Conservation (phyloP, 2,888 invertebrate species). For the Drosophila leonis region DNA sequence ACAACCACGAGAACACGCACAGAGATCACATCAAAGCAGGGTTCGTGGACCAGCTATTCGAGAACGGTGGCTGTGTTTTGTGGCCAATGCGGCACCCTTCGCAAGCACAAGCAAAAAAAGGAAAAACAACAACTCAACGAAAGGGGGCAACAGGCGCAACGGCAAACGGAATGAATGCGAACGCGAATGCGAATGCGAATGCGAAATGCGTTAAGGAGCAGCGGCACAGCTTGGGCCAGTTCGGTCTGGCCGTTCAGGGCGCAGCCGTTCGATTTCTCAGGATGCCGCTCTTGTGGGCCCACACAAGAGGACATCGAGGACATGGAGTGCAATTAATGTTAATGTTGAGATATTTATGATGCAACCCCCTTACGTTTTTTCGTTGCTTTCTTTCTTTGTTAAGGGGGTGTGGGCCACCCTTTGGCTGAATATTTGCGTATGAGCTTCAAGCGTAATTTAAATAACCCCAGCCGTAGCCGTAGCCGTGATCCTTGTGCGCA, state of each 20-base stretch:
- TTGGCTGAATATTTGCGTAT: constrained; percentile 64
- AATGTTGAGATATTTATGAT: constrained; percentile 83
- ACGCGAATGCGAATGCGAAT: neutral
- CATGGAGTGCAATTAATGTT: constrained; percentile 85
- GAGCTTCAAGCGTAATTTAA: constrained; percentile 62
- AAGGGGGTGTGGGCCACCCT: constrained; percentile 48
- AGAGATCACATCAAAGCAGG: constrained; percentile 70
- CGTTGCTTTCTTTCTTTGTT: neutral
- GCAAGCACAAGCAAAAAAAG: neutral
- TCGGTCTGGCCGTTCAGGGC: constrained; percentile 10
- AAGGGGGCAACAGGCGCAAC: neutral
- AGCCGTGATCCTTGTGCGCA: constrained; percentile 13
- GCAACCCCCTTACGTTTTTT: constrained; percentile 63
- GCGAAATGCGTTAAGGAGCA: constrained; percentile 22
- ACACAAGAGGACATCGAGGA: constrained; percentile 84
- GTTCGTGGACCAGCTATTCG: constrained; percentile 40
- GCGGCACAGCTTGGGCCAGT: constrained; percentile 18
- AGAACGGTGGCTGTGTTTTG: constrained; percentile 56
- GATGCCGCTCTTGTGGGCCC: constrained; percentile 74
- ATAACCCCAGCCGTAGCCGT: constrained; percentile 47
- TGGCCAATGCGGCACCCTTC: constrained; percentile 63
- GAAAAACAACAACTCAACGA: constrained; percentile 18
- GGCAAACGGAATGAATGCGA: neutral
- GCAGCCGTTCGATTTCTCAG: constrained; percentile 78
- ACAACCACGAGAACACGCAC: constrained; percentile 56